Percentiles rank a stretch among this genome's conserved stretches.
These are phyloP conservation scores for Monarcha castaneiventris DNA, from an alignment of 2,113 vertebrate species.

Conservation along the genomic window DNA sequence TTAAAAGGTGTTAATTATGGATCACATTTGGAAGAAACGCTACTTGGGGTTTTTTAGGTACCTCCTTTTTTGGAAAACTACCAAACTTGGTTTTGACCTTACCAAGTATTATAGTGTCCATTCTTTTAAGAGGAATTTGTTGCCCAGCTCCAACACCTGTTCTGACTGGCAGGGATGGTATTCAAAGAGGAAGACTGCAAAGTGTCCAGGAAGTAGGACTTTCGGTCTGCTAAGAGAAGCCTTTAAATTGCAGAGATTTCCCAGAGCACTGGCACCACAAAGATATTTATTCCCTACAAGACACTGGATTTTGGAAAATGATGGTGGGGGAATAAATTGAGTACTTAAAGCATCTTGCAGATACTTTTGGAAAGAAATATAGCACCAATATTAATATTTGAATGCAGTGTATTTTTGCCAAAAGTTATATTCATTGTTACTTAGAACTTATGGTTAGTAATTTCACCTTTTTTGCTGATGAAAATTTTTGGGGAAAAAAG, in stretches of 20 bases:
- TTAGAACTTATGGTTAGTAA: neutral
- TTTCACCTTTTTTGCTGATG: neutral
- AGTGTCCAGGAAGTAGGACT: neutral
- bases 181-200: neutral
- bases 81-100: neutral
- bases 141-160: neutral
- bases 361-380: neutral
- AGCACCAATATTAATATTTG: neutral
- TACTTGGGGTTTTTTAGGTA: neutral
- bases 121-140: neutral
- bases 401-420: neutral
- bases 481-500: neutral
- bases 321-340: neutral
- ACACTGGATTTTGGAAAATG: neutral
- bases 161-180: neutral
- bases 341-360: neutral
- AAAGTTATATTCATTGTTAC: neutral
- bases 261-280: neutral
- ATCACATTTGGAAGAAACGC: neutral
- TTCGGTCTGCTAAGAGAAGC: neutral
- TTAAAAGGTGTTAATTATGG: neutral
- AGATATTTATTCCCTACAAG: neutral
- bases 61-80: neutral
- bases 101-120: neutral
- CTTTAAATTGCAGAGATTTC: neutral